Conservation (phyloP, 2,113 vertebrate genomes). For the Orthonyx spaldingii region DNA sequence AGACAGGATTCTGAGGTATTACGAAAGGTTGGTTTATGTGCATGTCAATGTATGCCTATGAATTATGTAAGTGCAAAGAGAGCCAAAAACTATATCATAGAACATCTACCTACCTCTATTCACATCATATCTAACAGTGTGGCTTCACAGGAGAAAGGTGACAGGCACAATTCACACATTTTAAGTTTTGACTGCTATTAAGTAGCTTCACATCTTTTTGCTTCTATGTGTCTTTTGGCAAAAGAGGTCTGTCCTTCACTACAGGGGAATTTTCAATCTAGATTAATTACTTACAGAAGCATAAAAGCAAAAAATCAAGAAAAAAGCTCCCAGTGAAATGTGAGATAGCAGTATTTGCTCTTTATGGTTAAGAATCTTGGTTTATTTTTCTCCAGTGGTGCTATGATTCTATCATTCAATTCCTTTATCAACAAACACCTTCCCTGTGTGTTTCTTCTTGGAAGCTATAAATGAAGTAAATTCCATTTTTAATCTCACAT, state of each 20-base stretch:
- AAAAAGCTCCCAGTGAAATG: background rate
- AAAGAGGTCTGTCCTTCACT: background rate
- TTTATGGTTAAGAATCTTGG: background rate
- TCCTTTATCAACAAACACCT: background rate
- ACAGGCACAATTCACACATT: background rate
- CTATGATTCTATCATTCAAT: background rate
- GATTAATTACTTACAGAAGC: background rate
- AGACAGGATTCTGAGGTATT: conserved; percentile 12
- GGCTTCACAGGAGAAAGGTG: background rate
- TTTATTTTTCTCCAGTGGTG: background rate
- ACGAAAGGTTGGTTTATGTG: background rate
- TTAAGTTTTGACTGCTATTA: background rate
- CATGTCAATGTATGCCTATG: background rate
- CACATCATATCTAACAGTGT: background rate
- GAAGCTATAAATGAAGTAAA: background rate
- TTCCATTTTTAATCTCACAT: background rate
- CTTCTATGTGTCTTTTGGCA: background rate
- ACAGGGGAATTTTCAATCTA: background rate
- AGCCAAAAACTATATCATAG: background rate
- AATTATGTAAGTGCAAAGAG: background rate
- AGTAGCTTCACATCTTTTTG: background rate
- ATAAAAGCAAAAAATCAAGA: background rate
- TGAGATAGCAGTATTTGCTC: background rate
- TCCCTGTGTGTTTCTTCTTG: background rate
- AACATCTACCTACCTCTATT: background rate